Conservation (phyloP, 2,888 invertebrate genomes). For the Oasisia sp. region DNA sequence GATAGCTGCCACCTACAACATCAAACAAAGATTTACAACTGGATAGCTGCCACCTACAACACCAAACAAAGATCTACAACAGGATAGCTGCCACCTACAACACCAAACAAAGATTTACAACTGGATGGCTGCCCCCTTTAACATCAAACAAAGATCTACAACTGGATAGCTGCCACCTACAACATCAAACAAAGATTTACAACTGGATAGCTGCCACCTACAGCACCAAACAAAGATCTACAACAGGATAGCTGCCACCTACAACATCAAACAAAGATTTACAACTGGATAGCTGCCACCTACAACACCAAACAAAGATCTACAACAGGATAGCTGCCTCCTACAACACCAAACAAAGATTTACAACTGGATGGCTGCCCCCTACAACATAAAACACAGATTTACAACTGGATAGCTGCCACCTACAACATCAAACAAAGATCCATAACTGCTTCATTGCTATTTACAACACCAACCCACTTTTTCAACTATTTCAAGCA, state of each 20-base stretch:
- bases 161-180: background rate
- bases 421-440: conserved; percentile 52
- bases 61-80: background rate
- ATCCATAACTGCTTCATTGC: background rate
- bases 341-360: background rate
- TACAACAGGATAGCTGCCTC: background rate
- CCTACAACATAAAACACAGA: conserved; percentile 69
- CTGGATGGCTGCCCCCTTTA: background rate
- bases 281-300: background rate
- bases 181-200: background rate
- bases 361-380: background rate
- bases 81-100: background rate
- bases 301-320: background rate
- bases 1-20: conserved; percentile 71
- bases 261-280: background rate
- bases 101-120: background rate
- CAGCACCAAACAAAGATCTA: background rate
- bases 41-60: conserved; percentile 65
- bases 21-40: conserved; percentile 74
- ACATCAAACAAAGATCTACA: background rate
- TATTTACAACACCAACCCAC: background rate
- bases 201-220: background rate
- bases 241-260: background rate
- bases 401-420: conserved; percentile 68
- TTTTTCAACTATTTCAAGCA: too few relatives aligned